Evolutionary conservation across 2,888 invertebrate species (phyloP).

Genomic region (Argyra leucocephala): DNA sequence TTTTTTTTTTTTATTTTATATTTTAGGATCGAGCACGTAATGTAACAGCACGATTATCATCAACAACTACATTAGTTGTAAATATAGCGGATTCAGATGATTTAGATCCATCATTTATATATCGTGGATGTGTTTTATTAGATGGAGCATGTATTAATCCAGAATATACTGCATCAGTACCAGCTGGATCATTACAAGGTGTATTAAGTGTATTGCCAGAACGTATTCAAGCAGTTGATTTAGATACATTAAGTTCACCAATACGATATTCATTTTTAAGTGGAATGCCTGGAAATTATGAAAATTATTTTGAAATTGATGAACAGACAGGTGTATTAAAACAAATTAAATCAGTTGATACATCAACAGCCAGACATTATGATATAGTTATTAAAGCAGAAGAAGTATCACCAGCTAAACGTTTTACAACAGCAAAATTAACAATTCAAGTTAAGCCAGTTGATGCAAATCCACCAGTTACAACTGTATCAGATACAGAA

Average conservation of each 20-base stretch:
- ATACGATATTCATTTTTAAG: constrained; percentile 74
- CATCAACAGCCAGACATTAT: constrained; percentile 67
- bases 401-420: constrained; percentile 66
- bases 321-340: constrained; percentile 68
- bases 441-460: constrained; percentile 74
- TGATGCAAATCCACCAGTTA: constrained; percentile 75
- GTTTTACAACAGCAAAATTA: constrained; percentile 75
- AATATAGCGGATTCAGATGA: constrained; percentile 83
- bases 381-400: constrained; percentile 78
- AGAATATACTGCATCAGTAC: constrained; percentile 72
- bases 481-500: constrained; percentile 59
- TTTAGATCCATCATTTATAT: constrained; percentile 82
- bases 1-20: constrained; percentile 9
- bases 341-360: constrained; percentile 71
- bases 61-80: constrained; percentile 76
- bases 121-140: constrained; percentile 70
- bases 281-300: constrained; percentile 67
- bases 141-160: constrained; percentile 82
- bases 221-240: constrained; percentile 81
- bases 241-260: constrained; percentile 76
- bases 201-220: constrained; percentile 75
- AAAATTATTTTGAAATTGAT: constrained; percentile 75
- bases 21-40: constrained; percentile 75
- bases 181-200: constrained; percentile 67
- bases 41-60: constrained; percentile 62